Evolutionary conservation across 2,888 invertebrate species (phyloP), one percentile per base, ranked within the genome.

Genomic region (Nomada ferruginata): DNA sequence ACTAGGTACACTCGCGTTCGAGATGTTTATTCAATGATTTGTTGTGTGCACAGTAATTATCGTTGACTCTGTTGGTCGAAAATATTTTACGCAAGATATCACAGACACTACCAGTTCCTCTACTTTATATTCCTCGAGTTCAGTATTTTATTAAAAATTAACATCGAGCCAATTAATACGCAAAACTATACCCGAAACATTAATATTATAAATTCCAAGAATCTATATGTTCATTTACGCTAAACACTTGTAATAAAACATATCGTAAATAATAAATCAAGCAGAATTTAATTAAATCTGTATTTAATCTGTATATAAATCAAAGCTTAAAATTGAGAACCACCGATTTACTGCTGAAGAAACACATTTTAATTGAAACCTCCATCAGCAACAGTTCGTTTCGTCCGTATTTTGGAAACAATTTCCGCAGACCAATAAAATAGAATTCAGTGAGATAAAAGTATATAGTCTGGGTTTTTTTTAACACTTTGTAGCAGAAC

Each of bases 401-500:
- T 47, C 47, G 11, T 15, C 15, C 0, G 47, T 47, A 15, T 15
- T 47, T 15, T 15, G 10, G 0, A 53, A 53, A 53, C 9, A 7
- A n/a, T 53, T 18, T 53, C 20, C 53, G 10, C 2, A 9, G 7
- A 11, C 0, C 4, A 23, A 18, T 42, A 15, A 53, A 36, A 4
- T 15, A 47, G 2, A 47, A 47, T 4, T 15, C 11, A 47, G 47
- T 10, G 47, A 47, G 15, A 47, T 15, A 15, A 47, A 36, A 36
- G 36, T 36, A 47, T 47, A 15, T 10, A 47, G 15, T 15, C 47
- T 3, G 15, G 0, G 15, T 47, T 47, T 47, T 42, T 13, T 57
- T 61, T 18, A 63, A n/a, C 13, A 52, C 57, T 53, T 13, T 74
- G 68, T 13, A 69, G 63, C 90, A 94, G 94, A 94, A 93, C 75